These are phyloP conservation scores for Eulemur mongoz DNA, from an alignment of 2,797 vertebrate species.

Conservation along the genomic window DNA sequence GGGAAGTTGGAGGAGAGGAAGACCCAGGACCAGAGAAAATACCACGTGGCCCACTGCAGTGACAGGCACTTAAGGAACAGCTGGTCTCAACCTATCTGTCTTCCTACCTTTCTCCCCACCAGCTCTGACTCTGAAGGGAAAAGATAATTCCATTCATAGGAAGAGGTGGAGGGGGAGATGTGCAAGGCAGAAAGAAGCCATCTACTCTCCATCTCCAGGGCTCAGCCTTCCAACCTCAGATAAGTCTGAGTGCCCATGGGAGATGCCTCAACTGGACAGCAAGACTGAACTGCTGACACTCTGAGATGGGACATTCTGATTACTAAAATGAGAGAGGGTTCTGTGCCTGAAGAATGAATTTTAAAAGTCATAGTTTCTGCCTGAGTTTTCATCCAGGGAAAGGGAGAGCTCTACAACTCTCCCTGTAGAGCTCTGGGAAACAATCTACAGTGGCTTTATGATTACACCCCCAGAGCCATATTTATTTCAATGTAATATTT, in stretches of 20 bases:
- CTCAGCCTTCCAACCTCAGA: background rate
- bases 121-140: background rate
- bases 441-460: background rate
- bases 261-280: background rate
- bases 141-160: background rate
- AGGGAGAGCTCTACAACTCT: background rate
- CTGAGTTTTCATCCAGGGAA: background rate
- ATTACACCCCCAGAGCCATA: background rate
- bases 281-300: background rate
- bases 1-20: background rate
- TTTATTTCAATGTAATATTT: background rate
- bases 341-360: background rate
- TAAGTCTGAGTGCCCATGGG: background rate
- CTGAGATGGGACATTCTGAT: background rate
- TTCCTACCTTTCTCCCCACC: background rate
- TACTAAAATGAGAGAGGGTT: background rate
- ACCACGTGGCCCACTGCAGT: background rate
- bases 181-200: background rate
- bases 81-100: background rate
- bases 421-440: background rate
- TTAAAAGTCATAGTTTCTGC: background rate
- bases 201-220: background rate
- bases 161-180: background rate
- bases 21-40: background rate
- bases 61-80: background rate